These are phyloP conservation scores for Drosophila picticornis DNA, from an alignment of 2,888 invertebrate species.

Conservation along the genomic window DNA sequence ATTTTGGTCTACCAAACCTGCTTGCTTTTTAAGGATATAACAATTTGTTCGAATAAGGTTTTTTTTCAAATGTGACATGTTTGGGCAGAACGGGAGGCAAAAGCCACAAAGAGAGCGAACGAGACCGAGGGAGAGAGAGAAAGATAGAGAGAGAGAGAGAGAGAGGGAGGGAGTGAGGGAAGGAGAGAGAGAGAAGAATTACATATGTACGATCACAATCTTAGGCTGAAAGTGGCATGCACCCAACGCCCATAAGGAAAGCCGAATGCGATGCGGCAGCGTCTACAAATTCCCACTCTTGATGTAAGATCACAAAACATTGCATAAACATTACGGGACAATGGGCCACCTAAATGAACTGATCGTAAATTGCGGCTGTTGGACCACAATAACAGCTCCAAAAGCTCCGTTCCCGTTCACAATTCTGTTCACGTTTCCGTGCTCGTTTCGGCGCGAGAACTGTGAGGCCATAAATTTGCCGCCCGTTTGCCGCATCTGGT, in stretches of 20 bases:
- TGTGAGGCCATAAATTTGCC: conserved; percentile 73
- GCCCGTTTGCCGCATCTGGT: conserved; percentile 26
- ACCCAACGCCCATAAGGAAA: conserved; percentile 67
- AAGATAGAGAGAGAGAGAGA: background rate
- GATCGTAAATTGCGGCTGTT: conserved; percentile 77
- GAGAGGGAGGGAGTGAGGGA: accelerated
- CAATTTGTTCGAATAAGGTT: conserved; percentile 74
- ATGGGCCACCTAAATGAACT: conserved; percentile 75
- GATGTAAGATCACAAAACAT: conserved; percentile 67
- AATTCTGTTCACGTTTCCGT: conserved; percentile 25
- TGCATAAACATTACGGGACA: conserved; percentile 74
- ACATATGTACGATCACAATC: conserved; percentile 35
- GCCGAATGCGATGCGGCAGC: conserved; percentile 39
- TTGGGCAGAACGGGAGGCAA: conserved; percentile 35
- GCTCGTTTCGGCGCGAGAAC: conserved; percentile 45
- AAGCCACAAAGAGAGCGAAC: too few relatives aligned
- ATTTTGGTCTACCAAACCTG: conserved; percentile 47
- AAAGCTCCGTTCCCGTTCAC: conserved; percentile 37
- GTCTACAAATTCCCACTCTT: conserved; percentile 64
- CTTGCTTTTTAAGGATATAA: conserved; percentile 64
- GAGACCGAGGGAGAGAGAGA: too few relatives aligned
- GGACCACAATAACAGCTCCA: conserved; percentile 41
- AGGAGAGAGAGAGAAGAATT: background rate
- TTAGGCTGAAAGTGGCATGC: conserved; percentile 22
- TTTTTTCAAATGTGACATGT: conserved; percentile 49